Evolutionary conservation across 2,888 invertebrate species (phyloP), one percentile per base, ranked within the genome.

Genomic region (Philonicus albiceps): DNA sequence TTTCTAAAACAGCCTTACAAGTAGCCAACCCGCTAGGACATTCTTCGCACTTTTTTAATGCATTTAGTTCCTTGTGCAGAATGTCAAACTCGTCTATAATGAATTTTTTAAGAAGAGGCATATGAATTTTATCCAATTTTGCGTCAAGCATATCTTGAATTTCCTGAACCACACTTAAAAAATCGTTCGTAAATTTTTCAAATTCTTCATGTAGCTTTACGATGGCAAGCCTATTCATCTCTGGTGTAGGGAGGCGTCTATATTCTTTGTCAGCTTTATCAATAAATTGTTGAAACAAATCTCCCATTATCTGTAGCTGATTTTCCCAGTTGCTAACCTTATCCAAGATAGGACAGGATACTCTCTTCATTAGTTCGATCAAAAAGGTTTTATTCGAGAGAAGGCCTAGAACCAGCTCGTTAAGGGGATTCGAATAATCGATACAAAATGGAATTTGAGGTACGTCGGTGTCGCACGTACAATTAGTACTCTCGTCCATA

Each of bases 111-210:
- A 92, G 86, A 0, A 91, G 89, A 31, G 92, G 91, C 87, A 92
- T 90, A 72, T 92, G 90, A 0, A 90, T 88, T 85, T 92, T 92
- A 81, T 92, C 91, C 87, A 92, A 81, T 86, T 92, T 92, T 3
- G 90, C 88, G 80, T 92, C 92, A 22, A 92, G 87, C 90, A 92
- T 92, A 2, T 92, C 92, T 89, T 92, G 92, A 74, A 92, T 88
- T 86, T 92, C 92, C 88, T 90, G 90, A 90, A 92, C 91, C 76
- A 91, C 90, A 22, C 87, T 87, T 0, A 91, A 34, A 34, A 92
- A 91, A 1, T 89, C 89, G 0, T 86, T 22, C 22, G 90, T 89
- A 43, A 91, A 89, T 1, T 89, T 88, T 1, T 89, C 86, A 1
- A 90, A 83, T 3, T 89, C 64, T 0, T 85, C 81, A 13, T 89